Percentiles rank a stretch among this genome's conserved stretches.
Evolutionary conservation across 2,888 invertebrate species (phyloP).

Genomic region (Frankliniella fusca): DNA sequence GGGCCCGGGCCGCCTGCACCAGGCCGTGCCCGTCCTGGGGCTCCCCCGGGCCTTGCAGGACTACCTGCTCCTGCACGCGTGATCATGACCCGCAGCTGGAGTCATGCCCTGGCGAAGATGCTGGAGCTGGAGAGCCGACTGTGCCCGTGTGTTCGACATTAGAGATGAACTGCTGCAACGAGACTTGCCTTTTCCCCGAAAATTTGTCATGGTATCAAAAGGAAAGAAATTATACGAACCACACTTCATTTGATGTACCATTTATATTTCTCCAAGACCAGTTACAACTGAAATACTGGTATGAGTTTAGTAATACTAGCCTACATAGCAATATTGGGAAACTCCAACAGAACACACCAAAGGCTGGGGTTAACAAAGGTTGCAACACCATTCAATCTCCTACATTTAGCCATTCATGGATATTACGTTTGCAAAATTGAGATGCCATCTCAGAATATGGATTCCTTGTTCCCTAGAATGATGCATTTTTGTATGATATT

Average conservation of each 20-base stretch:
- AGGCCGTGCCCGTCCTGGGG: background rate
- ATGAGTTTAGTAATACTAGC: conserved; percentile 25
- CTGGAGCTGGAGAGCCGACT: no score
- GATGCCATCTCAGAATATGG: no score
- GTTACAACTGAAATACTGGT: conserved; percentile 22
- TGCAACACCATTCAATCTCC: background rate
- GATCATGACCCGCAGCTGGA: background rate
- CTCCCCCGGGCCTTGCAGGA: background rate
- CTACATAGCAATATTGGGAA: conserved; percentile 22
- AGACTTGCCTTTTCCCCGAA: no score
- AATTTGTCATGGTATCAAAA: no score
- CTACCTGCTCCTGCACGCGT: background rate
- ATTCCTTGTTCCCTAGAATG: no score
- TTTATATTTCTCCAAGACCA: conserved; percentile 21
- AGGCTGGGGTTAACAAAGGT: conserved; percentile 16
- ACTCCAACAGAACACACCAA: conserved; percentile 24
- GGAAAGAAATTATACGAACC: background rate
- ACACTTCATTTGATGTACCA: background rate
- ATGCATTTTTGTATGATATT: background rate
- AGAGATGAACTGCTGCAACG: no score
- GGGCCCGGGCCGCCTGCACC: background rate
- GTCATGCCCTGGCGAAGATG: no score
- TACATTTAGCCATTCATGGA: no score
- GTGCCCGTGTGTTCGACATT: background rate
- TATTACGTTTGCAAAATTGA: no score